Conservation (phyloP, 2,888 invertebrate genomes). For the Tricholauxania praeusta region DNA sequence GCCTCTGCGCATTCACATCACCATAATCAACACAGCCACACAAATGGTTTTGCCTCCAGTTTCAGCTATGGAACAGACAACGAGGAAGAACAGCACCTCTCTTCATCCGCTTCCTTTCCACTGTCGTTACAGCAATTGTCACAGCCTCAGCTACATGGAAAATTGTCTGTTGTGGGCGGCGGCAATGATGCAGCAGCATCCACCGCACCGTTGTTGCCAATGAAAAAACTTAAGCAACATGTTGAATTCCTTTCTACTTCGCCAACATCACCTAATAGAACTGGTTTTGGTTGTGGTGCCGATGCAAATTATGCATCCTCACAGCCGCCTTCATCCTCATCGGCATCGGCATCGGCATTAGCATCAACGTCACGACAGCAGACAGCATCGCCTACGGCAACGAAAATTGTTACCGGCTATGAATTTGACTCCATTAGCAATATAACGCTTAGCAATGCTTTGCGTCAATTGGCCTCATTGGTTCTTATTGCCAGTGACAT, state of each 20-base stretch:
- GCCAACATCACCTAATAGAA: conserved; percentile 51
- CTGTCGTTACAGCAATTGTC: conserved; percentile 41
- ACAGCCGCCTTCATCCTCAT: conserved; percentile 36
- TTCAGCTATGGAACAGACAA: conserved; percentile 54
- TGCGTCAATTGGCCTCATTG: conserved; percentile 87
- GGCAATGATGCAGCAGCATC: conserved; percentile 40
- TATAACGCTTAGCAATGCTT: conserved; percentile 85
- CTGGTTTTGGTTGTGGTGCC: conserved; percentile 15
- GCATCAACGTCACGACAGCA: conserved; percentile 38
- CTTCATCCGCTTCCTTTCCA: conserved; percentile 44
- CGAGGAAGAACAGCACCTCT: conserved; percentile 48
- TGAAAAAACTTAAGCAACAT: conserved; percentile 63
- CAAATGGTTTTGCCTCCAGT: conserved; percentile 50
- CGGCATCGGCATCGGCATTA: conserved; percentile 24
- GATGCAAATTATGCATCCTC: background rate
- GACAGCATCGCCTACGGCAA: conserved; percentile 49
- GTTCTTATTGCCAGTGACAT: conserved; percentile 87
- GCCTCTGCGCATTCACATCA: conserved; percentile 22
- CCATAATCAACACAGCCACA: conserved; percentile 42
- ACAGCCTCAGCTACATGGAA: background rate
- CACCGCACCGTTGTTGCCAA: conserved; percentile 47
- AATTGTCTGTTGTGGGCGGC: conserved; percentile 4
- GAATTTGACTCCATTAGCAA: conserved; percentile 90
- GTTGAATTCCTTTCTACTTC: conserved; percentile 59
- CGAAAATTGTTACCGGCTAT: conserved; percentile 72